These are phyloP conservation scores for Philotrypesis tridentata DNA, from an alignment of 1,140 invertebrate genomes.

Conservation along the genomic window DNA sequence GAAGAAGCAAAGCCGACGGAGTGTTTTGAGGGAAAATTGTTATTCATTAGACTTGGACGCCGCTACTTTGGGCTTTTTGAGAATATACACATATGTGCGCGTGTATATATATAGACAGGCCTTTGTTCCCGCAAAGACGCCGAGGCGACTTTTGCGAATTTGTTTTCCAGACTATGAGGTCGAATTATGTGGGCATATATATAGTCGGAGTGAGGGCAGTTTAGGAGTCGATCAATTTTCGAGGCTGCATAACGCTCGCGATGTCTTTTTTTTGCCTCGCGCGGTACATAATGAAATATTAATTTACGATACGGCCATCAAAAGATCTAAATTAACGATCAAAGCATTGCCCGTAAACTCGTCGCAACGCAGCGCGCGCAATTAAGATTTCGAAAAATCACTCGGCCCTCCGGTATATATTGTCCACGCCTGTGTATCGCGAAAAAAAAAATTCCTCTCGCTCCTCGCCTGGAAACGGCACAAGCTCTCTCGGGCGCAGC, in stretches of 20 bases:
- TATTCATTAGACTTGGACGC: constrained; percentile 20
- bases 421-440: neutral
- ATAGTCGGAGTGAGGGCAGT: no score
- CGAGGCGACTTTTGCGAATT: neutral
- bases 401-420: neutral
- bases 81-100: neutral
- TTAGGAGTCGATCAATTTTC: no score
- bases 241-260: no score
- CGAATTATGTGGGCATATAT: neutral
- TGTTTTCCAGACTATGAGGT: neutral
- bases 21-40: constrained; percentile 22
- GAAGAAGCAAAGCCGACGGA: constrained; percentile 6
- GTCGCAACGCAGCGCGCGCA: neutral
- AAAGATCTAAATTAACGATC: neutral
- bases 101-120: no score
- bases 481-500: neutral
- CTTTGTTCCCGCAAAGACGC: neutral
- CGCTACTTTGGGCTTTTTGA: neutral
- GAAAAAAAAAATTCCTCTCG: neutral
- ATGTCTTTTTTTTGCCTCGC: no score
- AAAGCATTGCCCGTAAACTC: neutral
- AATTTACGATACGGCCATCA: neutral
- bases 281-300: no score
- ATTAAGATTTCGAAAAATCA: neutral
- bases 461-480: neutral